Base-by-base conservation (phyloP, 92 coral and sea anemone genomes). In the Bergia sp. region DNA sequence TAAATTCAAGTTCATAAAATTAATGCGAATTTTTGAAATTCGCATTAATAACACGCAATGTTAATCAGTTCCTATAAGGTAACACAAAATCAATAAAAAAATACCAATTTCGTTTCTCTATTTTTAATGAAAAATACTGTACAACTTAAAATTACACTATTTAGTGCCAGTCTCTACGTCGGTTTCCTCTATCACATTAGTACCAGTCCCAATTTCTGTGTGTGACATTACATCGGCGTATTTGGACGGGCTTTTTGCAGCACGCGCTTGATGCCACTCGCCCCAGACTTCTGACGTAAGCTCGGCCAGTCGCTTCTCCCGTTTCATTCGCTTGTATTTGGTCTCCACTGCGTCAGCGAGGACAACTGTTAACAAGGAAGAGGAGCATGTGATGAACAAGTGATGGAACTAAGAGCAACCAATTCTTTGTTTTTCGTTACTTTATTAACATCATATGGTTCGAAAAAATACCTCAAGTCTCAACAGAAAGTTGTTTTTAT, bases 231-330 rank as follows among this genome's bases (percentile, higher is more conserved):
- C 91, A 67, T 93, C 94, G n/a, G 93, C 93, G 78, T 95, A 97
- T 81, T 95, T 94, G 21, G 90, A 90, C 42, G 94, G 95, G 86
- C 91, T 89, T 39, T 90, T 90, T 83, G 90, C 85, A 1, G 98
- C 94, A 69, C 94, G 99, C 39, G 98, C 96, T 40, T 93, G 96
- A 44, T 97, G 99, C 99, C 99, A 97, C 67, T 97, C 96, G 36
- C 97, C 93, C 99, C 99, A 97, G 58, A 92, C 90, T 76, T 94
- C 96, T 36, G 98, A 93, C 1, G 95, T 89, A 50, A 97, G 90
- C 92, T 97, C 98, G 44, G 99, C 96, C 89, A 95, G 72, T 9
- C 93, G 92, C 87, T 97, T 97, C 69, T 86, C 76, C 41, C 90
- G 91, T 85, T 91, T 94, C 92, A 97, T 91, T 49, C 92, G 91